Conservation (phyloP, 2,888 invertebrate genomes). For the Cheiracanthium punctorium region DNA sequence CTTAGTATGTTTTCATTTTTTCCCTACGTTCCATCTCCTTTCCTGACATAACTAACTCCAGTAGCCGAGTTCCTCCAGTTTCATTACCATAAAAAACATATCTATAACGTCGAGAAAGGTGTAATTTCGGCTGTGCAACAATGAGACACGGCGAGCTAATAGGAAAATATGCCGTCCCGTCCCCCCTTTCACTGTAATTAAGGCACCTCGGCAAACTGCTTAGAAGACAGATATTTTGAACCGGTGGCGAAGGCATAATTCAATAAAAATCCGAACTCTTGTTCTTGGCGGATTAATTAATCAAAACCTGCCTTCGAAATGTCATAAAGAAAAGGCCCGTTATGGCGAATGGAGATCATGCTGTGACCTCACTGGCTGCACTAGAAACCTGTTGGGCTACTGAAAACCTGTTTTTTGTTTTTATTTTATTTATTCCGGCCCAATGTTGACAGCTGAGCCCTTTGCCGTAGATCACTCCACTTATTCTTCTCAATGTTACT, state of each 20-base stretch:
- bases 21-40: too few species aligned
- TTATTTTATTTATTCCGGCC: too few species aligned
- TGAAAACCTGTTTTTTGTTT: constrained; percentile 7
- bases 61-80: background rate
- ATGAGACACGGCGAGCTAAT: constrained; percentile 34
- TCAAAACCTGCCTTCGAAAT: constrained; percentile 19
- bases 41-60: background rate
- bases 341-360: background rate
- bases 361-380: background rate
- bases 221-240: constrained; percentile 43
- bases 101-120: constrained; percentile 56
- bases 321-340: constrained; percentile 9
- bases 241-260: constrained; percentile 31
- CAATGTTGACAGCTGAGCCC: background rate
- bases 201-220: constrained; percentile 35
- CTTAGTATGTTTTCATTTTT: background rate
- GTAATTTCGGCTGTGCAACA: constrained; percentile 46
- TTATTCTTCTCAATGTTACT: background rate
- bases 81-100: constrained; percentile 64
- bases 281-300: constrained; percentile 46
- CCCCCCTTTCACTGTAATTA: constrained; percentile 45
- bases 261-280: constrained; percentile 29
- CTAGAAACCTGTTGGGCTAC: too few species aligned
- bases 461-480: background rate
- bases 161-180: constrained; percentile 54